Base-by-base conservation (phyloP, 2,888 invertebrate genomes). In the Atherix ibis region DNA sequence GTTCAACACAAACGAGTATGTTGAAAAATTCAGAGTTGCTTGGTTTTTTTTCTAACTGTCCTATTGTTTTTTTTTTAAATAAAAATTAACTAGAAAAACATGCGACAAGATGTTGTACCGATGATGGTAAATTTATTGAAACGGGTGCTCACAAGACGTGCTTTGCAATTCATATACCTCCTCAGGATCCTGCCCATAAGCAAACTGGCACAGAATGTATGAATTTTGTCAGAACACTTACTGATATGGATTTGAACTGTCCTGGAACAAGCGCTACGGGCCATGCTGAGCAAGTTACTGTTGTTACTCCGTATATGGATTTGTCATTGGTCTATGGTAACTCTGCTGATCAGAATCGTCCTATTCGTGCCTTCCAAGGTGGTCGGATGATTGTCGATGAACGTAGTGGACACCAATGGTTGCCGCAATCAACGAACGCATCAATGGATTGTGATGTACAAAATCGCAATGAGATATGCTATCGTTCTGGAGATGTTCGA, bases 281-380 rank as follows among this genome's bases (percentile, higher is more conserved):
- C 43, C 67, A 71, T 19, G 76, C 74, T 30, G 76, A 79, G 58
- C 79, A 78, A 64, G 70, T 77, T 52, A 50, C 54, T 34, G 36
- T 46, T 18, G 48, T 48, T 4, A 49, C 54, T 2, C 47, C 50
- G 12, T 56, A 44, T 45, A 61, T 83, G 65, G 84, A 84, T 48
- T 64, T 78, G 4, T 87, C 87, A 0, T 56, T 80, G 19, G 77
- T 87, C 2, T 89, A 88, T 49, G 88, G 88, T 2, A 82, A 75
- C 40, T 75, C 68, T 3, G 66, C 68, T 10, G 62, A 68, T 24
- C 72, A 77, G 40, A 73, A 76, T 12, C 64, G 66, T 6, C 70
- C 70, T 16, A 62, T 87, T 14, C 67, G 88, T 5, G 67, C 74
- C 6, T 70, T 71, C 47, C 61, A 64, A 27, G 76, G 76, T 1